Conservation (phyloP, 2,888 invertebrate species). For the Apocheima hispidaria region DNA sequence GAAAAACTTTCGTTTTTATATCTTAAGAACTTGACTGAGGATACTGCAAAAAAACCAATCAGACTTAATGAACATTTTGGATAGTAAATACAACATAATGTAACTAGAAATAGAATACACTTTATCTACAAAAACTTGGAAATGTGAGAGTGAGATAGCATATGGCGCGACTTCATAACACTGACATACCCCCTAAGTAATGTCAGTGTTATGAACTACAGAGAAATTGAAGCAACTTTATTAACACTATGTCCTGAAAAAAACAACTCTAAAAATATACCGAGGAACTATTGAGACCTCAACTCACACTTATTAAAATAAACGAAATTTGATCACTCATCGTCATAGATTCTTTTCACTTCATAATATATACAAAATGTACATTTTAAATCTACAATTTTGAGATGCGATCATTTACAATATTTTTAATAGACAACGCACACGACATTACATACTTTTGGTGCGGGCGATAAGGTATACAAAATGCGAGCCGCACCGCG, state of each 20-base stretch:
- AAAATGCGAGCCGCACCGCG: too few relatives aligned
- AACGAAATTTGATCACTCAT: constrained; percentile 48
- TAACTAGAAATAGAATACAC: too few relatives aligned
- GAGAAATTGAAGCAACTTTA: constrained; percentile 7
- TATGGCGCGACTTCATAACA: too few relatives aligned
- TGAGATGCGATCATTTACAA: constrained; percentile 31
- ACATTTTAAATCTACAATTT: constrained; percentile 50
- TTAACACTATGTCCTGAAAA: constrained; percentile 14
- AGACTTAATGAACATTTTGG: too few relatives aligned
- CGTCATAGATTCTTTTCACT: constrained; percentile 56
- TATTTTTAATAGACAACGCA: constrained; percentile 13
- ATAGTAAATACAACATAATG: too few relatives aligned
- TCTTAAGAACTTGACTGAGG: too few relatives aligned
- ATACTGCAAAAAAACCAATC: too few relatives aligned
- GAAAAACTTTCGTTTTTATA: too few relatives aligned
- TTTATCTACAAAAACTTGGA: too few relatives aligned
- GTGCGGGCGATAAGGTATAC: too few relatives aligned
- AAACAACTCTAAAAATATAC: constrained; percentile 44
- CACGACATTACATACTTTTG: neutral
- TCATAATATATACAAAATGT: constrained; percentile 69
- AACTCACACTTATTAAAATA: constrained; percentile 14
- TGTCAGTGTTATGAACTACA: constrained; percentile 1
- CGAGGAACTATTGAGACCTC: constrained; percentile 39
- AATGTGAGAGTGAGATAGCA: too few relatives aligned
- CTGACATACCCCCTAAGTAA: neutral